Conservation (phyloP, 2,888 invertebrate species). For the Tetragnatha montana region DNA sequence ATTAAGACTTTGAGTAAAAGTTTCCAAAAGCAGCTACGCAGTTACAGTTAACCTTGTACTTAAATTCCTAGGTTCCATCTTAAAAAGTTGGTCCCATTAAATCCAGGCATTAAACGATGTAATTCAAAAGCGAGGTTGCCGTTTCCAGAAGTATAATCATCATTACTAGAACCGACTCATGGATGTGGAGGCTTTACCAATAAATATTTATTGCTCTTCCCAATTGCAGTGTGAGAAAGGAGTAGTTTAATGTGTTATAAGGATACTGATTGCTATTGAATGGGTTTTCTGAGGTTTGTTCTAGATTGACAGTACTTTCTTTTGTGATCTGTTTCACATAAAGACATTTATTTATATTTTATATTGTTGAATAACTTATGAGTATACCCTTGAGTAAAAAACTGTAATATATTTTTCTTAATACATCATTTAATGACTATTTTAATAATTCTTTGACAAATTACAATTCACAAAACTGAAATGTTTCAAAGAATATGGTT, state of each 20-base stretch:
- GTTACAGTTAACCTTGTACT: too few species aligned
- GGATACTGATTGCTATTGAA: neutral
- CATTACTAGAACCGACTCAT: constrained; percentile 15
- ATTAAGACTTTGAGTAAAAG: too few species aligned
- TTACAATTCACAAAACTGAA: too few species aligned
- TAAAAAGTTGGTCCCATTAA: constrained; percentile 29
- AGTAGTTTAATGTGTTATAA: neutral
- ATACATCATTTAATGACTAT: too few species aligned
- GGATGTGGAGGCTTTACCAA: neutral
- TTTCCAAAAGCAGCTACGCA: too few species aligned
- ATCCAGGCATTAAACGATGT: constrained; percentile 24
- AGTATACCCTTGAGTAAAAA: too few species aligned
- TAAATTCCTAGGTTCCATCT: too few species aligned
- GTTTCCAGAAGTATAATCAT: constrained; percentile 25
- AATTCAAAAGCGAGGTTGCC: constrained; percentile 11
- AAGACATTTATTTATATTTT: too few species aligned
- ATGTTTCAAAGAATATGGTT: too few species aligned
- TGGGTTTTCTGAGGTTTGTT: neutral
- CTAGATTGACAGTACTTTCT: neutral
- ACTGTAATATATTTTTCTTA: too few species aligned
- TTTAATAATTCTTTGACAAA: too few species aligned
- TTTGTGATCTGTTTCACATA: neutral
- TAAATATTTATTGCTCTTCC: constrained; percentile 37
- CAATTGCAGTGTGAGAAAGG: neutral
- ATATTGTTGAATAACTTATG: too few species aligned